Base-by-base conservation (phyloP, 1,140 invertebrate species). In the Agrypnia vestita region DNA sequence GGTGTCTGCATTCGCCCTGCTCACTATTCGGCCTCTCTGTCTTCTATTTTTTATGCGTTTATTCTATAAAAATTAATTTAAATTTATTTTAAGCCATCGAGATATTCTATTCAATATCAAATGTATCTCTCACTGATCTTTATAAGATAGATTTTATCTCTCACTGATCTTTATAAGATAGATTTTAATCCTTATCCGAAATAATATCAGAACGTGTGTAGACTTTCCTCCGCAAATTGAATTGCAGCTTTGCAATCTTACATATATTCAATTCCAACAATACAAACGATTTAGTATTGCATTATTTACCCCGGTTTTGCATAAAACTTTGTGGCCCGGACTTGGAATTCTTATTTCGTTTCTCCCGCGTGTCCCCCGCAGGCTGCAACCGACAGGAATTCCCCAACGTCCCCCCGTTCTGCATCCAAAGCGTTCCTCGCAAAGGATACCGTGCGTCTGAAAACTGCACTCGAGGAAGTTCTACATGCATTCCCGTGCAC, bases 401-500 rank as follows among this genome's bases (percentile, higher is more conserved):
- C 67, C 25, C 64, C 64, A 69, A 46, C 43, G 44, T 69, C 13
- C 21, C 61, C 67, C 67, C 47, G 25, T 25, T 51, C 67, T n/a
- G 3, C 61, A 25, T 25, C 25, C 10, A 64, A 64, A 64, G 9
- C 61, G 25, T 64, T 64, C 25, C 67, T 51, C 19, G 15, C 47
- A 71, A 53, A 71, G 67, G 47, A 53, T 71, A 47, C 67, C 61
- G 47, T 53, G 67, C 67, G 12, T 51, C 67, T 71, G 67, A 49
- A 71, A 71, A 71, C 67, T 71, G 12, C 67, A 71, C 47, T 71
- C 19, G 67, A 25, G 15, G 17, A 74, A 56, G 19, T 74, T 74
- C 51, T 59, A 74, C 71, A 59, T 74, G 44, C 51, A 74, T 74
- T 74, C 71, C 43, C 25, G 71, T 56, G 53, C 71, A 55, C 71